Percentiles rank a stretch among this genome's conserved stretches.
Evolutionary conservation across 2,888 invertebrate genomes (phyloP).

Genomic region (Leptinotarsa rubiginosa): DNA sequence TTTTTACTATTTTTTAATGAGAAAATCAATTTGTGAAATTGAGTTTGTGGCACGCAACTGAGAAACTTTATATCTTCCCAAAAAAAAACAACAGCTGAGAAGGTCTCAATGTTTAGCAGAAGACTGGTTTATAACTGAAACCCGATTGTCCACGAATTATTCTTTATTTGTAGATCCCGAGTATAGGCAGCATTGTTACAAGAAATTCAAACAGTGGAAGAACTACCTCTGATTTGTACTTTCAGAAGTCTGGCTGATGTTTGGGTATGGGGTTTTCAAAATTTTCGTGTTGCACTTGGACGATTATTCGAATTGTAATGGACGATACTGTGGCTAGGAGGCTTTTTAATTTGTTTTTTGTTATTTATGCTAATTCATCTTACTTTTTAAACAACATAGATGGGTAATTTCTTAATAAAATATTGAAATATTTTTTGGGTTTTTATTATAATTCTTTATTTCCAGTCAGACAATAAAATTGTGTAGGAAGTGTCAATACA

Average conservation of each 20-base stretch:
- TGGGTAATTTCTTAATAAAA: conserved; percentile 43
- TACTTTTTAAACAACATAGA: conserved; percentile 30
- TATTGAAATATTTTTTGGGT: neutral
- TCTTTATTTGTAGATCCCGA: conserved; percentile 40
- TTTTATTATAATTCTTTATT: neutral
- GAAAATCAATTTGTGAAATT: too few relatives aligned
- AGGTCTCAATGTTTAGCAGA: neutral
- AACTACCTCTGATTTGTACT: conserved; percentile 43
- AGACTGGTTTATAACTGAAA: neutral
- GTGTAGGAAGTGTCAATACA: too few relatives aligned
- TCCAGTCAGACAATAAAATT: too few relatives aligned
- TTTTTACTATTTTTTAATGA: too few relatives aligned
- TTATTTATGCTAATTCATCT: conserved; percentile 17
- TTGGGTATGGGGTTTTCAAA: conserved; percentile 34
- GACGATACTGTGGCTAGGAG: neutral
- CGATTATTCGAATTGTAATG: conserved; percentile 30
- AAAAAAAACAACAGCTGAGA: neutral
- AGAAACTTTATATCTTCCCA: too few relatives aligned
- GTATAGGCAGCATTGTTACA: conserved; percentile 39
- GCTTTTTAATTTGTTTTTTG: conserved; percentile 10
- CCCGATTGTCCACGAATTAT: neutral
- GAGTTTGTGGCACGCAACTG: too few relatives aligned
- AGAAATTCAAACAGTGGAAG: conserved; percentile 42
- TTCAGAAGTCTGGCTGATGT: conserved; percentile 26
- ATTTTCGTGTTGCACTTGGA: conserved; percentile 32